These are phyloP conservation scores for Buceros bicornis DNA, from an alignment of 2,797 vertebrate species.

Conservation along the genomic window DNA sequence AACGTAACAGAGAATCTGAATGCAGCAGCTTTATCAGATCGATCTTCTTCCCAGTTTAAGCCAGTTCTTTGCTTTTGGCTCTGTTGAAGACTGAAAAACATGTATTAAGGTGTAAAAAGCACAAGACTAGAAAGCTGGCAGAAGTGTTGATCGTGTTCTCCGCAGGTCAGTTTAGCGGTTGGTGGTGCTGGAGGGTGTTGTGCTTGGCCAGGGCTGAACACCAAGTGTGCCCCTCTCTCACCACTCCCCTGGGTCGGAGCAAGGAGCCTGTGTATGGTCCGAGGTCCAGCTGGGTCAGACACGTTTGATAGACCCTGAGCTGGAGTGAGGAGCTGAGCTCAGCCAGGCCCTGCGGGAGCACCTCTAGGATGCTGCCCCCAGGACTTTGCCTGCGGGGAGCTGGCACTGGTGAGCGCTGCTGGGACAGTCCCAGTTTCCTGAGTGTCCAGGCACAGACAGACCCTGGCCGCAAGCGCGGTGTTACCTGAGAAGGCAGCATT, in stretches of 20 bases:
- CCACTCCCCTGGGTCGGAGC: accelerated
- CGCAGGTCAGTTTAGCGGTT: background rate
- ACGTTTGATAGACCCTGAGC: accelerated
- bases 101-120: background rate
- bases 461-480: accelerated
- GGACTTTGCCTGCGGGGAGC: background rate
- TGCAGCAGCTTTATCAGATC: background rate
- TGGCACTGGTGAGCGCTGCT: background rate
- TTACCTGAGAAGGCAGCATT: background rate
- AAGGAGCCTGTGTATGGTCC: background rate
- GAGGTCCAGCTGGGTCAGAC: background rate
- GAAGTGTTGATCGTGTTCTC: background rate
- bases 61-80: background rate
- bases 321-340: background rate
- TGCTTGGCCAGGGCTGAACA: background rate
- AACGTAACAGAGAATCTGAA: background rate
- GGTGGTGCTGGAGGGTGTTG: background rate
- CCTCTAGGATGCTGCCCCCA: background rate
- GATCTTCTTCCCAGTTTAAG: background rate
- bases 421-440: background rate
- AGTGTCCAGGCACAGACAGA: accelerated
- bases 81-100: background rate
- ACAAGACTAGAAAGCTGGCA: accelerated
- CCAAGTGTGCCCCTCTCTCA: background rate
- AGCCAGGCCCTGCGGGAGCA: background rate